Percentiles rank a stretch among this genome's conserved stretches.
These are phyloP conservation scores for Nemotelus nigrinus DNA, from an alignment of 2,888 invertebrate genomes.

Conservation along the genomic window DNA sequence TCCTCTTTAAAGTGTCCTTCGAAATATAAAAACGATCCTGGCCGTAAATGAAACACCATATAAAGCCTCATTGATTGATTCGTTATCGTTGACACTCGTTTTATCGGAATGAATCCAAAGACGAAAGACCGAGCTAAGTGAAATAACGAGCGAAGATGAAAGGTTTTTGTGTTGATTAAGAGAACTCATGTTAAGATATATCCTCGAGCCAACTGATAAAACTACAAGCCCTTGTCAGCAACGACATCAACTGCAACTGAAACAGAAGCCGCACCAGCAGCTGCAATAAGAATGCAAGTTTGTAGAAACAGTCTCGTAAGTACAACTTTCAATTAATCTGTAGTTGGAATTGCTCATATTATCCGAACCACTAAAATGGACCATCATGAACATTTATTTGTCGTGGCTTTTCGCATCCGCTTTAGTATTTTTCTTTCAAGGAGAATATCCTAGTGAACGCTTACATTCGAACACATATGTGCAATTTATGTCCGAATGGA, in stretches of 20 bases:
- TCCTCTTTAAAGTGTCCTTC: too few relatives aligned
- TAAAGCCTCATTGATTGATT: too few relatives aligned
- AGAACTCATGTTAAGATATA: conserved; percentile 13
- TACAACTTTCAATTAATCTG: conserved; percentile 26
- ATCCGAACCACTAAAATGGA: neutral
- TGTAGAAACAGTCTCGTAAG: conserved; percentile 5
- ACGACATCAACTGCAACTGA: neutral
- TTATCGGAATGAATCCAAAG: too few relatives aligned
- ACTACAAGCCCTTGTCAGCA: neutral
- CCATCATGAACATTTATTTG: conserved; percentile 13
- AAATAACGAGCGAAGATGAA: neutral
- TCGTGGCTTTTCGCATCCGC: conserved; percentile 1
- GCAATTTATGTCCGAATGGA: neutral
- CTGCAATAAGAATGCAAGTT: neutral
- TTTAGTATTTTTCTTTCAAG: neutral
- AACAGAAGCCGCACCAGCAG: neutral
- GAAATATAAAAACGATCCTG: too few relatives aligned
- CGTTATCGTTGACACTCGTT: too few relatives aligned
- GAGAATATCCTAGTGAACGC: neutral
- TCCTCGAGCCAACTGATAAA: neutral
- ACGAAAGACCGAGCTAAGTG: too few relatives aligned
- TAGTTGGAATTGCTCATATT: conserved; percentile 18
- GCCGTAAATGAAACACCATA: too few relatives aligned
- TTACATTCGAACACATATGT: neutral
- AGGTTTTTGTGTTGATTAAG: conserved; percentile 16